These are phyloP conservation scores for Oreochromis aureus DNA, from an alignment of 2,113 vertebrate genomes.

Conservation along the genomic window DNA sequence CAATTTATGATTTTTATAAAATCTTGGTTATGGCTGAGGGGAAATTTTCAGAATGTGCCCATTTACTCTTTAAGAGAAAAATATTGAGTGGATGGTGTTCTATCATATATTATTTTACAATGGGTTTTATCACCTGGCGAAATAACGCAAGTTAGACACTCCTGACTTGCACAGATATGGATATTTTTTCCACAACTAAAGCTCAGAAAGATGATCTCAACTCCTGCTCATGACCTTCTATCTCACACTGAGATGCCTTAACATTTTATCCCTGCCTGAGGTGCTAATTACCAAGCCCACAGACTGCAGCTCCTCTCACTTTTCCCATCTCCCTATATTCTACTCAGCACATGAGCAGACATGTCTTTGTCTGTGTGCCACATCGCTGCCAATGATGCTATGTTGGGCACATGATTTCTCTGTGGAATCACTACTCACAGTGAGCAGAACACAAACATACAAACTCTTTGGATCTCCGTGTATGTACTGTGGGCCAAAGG, in stretches of 20 bases:
- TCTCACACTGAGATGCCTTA: constrained; percentile 4
- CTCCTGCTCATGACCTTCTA: background rate
- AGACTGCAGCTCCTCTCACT: background rate
- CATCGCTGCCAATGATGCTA: background rate
- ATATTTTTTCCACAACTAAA: background rate
- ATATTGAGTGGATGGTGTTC: background rate
- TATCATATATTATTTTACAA: background rate
- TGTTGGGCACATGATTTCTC: background rate
- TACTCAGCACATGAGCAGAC: background rate
- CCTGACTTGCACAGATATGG: background rate
- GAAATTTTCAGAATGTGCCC: background rate
- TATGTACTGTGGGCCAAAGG: background rate
- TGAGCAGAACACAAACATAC: background rate
- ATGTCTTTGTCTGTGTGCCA: background rate
- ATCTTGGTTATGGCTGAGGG: background rate
- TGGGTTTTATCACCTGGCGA: background rate
- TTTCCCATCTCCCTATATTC: background rate
- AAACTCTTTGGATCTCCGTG: background rate
- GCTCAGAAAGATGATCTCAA: background rate
- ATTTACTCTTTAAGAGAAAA: background rate
- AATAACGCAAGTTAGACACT: background rate
- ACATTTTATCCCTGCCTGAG: constrained; percentile 7
- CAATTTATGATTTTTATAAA: background rate
- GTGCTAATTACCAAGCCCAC: constrained; percentile 34
- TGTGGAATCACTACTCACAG: background rate